Evolutionary conservation across 2,888 invertebrate genomes (phyloP), one percentile per base, ranked within the genome.

Genomic region (Pyralis farinalis): DNA sequence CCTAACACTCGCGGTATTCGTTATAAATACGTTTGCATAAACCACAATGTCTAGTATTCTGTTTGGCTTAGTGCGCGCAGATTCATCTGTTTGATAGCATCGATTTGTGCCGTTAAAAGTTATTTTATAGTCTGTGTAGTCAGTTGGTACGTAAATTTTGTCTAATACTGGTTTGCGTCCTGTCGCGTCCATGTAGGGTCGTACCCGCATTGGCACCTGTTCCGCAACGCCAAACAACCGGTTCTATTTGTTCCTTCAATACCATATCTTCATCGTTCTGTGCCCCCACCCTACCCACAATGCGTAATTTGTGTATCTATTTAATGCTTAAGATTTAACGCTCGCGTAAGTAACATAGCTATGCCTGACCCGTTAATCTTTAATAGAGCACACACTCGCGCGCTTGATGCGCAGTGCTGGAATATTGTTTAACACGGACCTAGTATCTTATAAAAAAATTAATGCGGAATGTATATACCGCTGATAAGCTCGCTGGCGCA

Each of bases 41-140:
- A 63, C 52, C 53, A 54, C 49, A 55, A 41, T 51, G 33, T 52
- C 59, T 64, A 64, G 65, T 63, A 67, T 63, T 56, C 58, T 54
- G 68, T 75, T 68, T 71, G 64, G 54, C 58, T 58, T 49, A 45
- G 47, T 48, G 53, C 55, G 50, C 51, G 53, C 58, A 62, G 66
- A 78, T 79, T 72, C 69, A 68, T 76, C 63, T 67, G 62, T 60
- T 60, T 69, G 76, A 79, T 78, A 76, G 51, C 64, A 71, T 79
- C 74, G 63, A 75, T 76, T 68, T 73, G 70, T 71, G 65, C 65
- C 68, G 70, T 75, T 77, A 71, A 75, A 75, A 69, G 58, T 63
- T 68, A 65, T 66, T 75, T 70, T 74, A 74, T 70, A 50, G 63
- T 53, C 58, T 52, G 55, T 64, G 63, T 60, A 60, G 56, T 42